Conservation (phyloP, 2,113 vertebrate species). For the Zapornia atra region DNA sequence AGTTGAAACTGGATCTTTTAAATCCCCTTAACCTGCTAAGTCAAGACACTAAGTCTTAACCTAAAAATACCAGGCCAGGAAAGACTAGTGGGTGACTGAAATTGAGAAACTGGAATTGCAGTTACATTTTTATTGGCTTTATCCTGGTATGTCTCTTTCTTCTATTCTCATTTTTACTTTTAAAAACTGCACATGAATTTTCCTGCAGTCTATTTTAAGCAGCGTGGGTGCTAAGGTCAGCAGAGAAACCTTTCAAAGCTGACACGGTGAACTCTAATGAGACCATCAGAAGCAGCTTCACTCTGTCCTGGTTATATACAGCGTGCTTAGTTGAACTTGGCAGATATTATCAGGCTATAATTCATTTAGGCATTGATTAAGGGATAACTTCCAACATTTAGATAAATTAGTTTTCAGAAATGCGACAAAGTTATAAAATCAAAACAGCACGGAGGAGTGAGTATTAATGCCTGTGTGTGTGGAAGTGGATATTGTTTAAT, state of each 20-base stretch:
- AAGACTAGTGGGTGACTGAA: background rate
- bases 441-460: background rate
- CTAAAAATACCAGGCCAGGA: background rate
- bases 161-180: background rate
- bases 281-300: background rate
- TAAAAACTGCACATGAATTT: background rate
- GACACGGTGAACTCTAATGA: background rate
- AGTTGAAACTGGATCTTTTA: background rate
- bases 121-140: background rate
- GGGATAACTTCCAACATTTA: background rate
- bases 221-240: background rate
- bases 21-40: background rate
- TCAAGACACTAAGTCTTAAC: background rate
- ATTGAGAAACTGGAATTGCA: background rate
- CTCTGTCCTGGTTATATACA: background rate
- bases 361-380: background rate
- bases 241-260: slow-evolving; percentile 4
- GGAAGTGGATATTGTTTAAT: background rate
- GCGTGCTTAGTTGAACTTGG: background rate
- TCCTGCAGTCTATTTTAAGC: slow-evolving; percentile 11
- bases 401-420: background rate
- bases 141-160: background rate
- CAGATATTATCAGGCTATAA: background rate
- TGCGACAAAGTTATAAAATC: background rate
- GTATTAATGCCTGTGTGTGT: background rate